Evolutionary conservation across 2,888 invertebrate species (phyloP), one percentile per base, ranked within the genome.

Genomic region (Bombylius major): DNA sequence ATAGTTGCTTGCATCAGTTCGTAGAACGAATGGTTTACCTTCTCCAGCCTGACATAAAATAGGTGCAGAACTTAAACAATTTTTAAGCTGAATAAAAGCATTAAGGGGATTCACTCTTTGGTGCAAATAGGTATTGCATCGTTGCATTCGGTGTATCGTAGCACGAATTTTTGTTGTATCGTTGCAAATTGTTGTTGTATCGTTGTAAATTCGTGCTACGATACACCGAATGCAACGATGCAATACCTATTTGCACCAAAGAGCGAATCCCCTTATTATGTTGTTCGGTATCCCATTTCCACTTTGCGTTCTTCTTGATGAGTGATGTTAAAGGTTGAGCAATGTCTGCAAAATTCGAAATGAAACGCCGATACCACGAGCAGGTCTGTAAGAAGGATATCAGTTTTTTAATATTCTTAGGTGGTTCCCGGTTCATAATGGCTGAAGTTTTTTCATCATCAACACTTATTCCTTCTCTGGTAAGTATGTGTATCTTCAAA

Each of bases 1-100:
- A 36, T 65, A 65, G 51, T 52, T 58, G 36, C 67, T 67, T 0
- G 65, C 61, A 44, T 65, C 65, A 0, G 66, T 65, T 56, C 63
- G 45, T 0, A 67, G 12, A 1, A 65, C 56, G 47, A 65, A 69
- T 0, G 67, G 64, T 9, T 57, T 45, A 4, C 13, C 54, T 12
- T 57, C 56, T 33, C 63, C 62, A 4, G 62, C 62, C 47, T 63
- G 64, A 7, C 48, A 33, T 9, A 63, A 50, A 13, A 62, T 56
- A 1, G 62, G 61, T 14, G 60, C 58, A 1, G 58, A 47, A 5
- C 42, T 50, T 6, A 65, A 49, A 2, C 51, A 48, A 4, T 31
- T 36, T 53, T 64, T 65, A 1, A 69, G 54, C 1, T 56, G 48
- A 1, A 58, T 31, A 36, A 62, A 68, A 0, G 67, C 62, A 0